These are phyloP conservation scores for Trematocara zebra DNA, from an alignment of 2,113 vertebrate species.

Conservation along the genomic window DNA sequence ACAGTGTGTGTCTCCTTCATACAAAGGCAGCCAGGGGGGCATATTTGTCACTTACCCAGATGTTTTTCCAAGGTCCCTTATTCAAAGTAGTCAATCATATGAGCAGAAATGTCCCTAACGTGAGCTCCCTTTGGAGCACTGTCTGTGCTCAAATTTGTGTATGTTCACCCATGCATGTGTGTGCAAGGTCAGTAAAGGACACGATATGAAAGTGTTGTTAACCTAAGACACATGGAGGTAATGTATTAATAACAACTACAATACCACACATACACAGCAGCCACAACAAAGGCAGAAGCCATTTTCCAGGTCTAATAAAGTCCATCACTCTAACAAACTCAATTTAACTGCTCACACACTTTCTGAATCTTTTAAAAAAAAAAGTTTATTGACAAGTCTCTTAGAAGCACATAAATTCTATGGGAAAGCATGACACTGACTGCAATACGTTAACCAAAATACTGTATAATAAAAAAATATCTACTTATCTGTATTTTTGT, in stretches of 20 bases:
- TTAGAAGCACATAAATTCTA: not conserved
- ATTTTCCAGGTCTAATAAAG: conserved; percentile 22
- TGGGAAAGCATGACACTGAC: not conserved
- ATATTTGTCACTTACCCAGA: conserved; percentile 63
- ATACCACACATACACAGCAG: not conserved
- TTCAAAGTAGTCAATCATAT: conserved; percentile 60
- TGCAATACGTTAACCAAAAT: not conserved
- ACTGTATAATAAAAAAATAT: not conserved
- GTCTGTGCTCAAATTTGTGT: not conserved
- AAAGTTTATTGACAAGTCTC: not conserved
- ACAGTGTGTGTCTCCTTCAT: conserved; percentile 43
- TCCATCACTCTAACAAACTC: conserved; percentile 12
- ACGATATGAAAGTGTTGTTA: conserved; percentile 38
- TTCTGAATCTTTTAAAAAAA: not conserved
- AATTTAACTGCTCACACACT: not conserved
- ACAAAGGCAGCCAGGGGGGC: conserved; percentile 46
- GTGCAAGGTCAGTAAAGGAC: conserved; percentile 55
- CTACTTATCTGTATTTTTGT: not conserved
- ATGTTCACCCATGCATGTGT: not conserved
- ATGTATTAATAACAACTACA: conserved; percentile 41
- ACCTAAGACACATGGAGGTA: conserved; percentile 21
- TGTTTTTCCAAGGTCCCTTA: conserved; percentile 70
- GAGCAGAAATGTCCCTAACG: conserved; percentile 53
- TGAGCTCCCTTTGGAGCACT: conserved; percentile 35
- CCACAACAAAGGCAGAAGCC: not conserved